Base-by-base conservation (phyloP, 1,140 invertebrate species). In the Aphaenogaster ashmeadi region DNA sequence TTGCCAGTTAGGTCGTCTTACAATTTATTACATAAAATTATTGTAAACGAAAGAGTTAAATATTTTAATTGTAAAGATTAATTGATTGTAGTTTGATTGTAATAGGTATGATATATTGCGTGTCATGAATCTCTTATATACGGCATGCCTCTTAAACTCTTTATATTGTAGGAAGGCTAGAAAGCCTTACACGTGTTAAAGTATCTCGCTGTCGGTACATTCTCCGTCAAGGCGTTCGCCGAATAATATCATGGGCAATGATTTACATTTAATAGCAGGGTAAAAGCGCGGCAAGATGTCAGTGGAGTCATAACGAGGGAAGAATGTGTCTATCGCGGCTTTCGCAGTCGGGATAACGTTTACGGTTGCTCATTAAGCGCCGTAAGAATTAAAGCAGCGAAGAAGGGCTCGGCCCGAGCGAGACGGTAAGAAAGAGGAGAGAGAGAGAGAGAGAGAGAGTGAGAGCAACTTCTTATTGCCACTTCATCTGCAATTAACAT, bases 401-500 rank as follows among this genome's bases (percentile, higher is more conserved):
- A 54, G 71, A 91, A 88, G 89, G 77, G 86, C 74, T 86, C 85
- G 71, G 69, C 60, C 78, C 67, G 15, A 74, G 33, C 54, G 18
- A 27, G 52, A 77, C 7, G 33, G 8, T 9, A 8, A 11, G 52
- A 38, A 13, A 62, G 27, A 21, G n/a, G 27, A 21, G n/a, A 88
- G 41, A 78, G 77, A 72, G 84, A 84, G 38, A 75, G 36, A 21
- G 15, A 56, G 58, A 62, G 58, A 21, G 36, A 90, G 47, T 71
- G 79, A 81, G 85, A 72, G 77, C 33, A 83, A 79, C 86, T 93
- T 94, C 94, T 95, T 95, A 95, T 95, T 95, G 95, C 95, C 95
- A 95, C 95, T 95, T 95, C 94, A 95, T 95, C 93, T 94, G 94
- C 95, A 95, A 95, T 95, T 95, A 95, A 95, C 95, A 95, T 95